Conservation (phyloP, 2,888 invertebrate genomes). For the Stenchaetothrips biformis region DNA sequence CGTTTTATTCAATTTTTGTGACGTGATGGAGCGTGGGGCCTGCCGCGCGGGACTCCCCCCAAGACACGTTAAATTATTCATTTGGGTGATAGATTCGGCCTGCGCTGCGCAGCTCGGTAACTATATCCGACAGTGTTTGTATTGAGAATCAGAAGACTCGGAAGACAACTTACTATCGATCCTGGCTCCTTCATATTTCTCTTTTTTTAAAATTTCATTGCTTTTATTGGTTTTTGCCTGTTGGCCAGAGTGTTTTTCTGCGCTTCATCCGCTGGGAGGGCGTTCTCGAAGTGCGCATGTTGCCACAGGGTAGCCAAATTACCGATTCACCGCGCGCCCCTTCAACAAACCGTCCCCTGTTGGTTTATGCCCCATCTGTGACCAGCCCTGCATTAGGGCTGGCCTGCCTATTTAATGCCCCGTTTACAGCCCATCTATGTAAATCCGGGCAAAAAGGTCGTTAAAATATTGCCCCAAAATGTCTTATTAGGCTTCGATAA, state of each 20-base stretch:
- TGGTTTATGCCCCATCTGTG: too few species aligned
- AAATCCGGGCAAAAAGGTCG: too few species aligned
- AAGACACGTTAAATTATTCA: slow-evolving; percentile 9
- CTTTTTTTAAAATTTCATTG: neutral
- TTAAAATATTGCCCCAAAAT: too few species aligned
- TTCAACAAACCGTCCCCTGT: too few species aligned
- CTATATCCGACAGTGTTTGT: neutral
- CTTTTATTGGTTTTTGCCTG: neutral
- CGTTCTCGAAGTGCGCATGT: too few species aligned
- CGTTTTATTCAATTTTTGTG: too few species aligned
- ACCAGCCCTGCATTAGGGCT: too few species aligned
- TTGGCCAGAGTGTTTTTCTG: neutral
- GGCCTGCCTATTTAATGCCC: too few species aligned
- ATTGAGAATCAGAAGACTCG: neutral
- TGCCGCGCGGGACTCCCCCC: neutral
- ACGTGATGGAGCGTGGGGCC: neutral
- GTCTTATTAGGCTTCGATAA: too few species aligned
- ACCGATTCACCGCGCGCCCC: too few species aligned
- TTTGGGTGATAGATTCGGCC: neutral
- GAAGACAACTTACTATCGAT: neutral
- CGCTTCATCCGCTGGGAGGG: neutral
- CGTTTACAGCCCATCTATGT: too few species aligned
- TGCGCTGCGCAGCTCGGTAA: neutral
- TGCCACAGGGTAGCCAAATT: too few species aligned
- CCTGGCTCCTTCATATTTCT: neutral